Evolutionary conservation across 2,113 vertebrate species (phyloP).

Genomic region (Sinocyclocheilus anshuiensis): DNA sequence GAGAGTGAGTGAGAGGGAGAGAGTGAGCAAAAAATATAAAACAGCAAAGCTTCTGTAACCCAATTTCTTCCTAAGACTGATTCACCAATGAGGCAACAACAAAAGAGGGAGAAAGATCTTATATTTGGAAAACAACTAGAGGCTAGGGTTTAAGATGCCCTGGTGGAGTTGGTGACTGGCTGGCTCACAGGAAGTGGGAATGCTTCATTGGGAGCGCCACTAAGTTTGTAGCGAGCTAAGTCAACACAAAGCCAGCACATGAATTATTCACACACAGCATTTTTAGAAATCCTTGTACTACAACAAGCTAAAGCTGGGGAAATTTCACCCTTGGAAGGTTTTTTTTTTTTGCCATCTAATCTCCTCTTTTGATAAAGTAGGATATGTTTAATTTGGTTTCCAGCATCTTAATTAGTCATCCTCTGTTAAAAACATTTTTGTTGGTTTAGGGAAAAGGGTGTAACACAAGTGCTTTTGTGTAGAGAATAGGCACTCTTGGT

Average conservation of each 20-base stretch:
- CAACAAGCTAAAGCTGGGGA: constrained; percentile 55
- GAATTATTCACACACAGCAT: constrained; percentile 70
- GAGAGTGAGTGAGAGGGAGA: background rate
- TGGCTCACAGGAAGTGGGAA: constrained; percentile 36
- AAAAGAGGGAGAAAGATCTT: constrained; percentile 50
- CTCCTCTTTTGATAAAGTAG: constrained; percentile 61
- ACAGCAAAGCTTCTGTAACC: constrained; percentile 60
- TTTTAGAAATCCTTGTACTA: constrained; percentile 61
- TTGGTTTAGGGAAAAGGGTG: constrained; percentile 66
- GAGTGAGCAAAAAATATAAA: constrained; percentile 1
- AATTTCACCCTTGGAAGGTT: constrained; percentile 35
- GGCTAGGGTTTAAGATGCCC: constrained; percentile 57
- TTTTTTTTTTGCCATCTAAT: constrained; percentile 62
- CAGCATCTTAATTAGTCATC: constrained; percentile 69
- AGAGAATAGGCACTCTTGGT: constrained; percentile 62
- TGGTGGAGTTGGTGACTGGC: constrained; percentile 32
- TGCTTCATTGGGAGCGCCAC: constrained; percentile 52
- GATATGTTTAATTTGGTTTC: constrained; percentile 61
- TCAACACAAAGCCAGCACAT: constrained; percentile 67
- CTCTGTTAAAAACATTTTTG: constrained; percentile 60
- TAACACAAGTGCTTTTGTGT: constrained; percentile 60
- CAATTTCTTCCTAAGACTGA: constrained; percentile 41
- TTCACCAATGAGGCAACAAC: constrained; percentile 61
- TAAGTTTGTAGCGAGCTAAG: constrained; percentile 62
- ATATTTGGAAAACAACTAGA: constrained; percentile 52